Evolutionary conservation across 2,888 invertebrate genomes (phyloP).

Genomic region (Lasiommata megera): DNA sequence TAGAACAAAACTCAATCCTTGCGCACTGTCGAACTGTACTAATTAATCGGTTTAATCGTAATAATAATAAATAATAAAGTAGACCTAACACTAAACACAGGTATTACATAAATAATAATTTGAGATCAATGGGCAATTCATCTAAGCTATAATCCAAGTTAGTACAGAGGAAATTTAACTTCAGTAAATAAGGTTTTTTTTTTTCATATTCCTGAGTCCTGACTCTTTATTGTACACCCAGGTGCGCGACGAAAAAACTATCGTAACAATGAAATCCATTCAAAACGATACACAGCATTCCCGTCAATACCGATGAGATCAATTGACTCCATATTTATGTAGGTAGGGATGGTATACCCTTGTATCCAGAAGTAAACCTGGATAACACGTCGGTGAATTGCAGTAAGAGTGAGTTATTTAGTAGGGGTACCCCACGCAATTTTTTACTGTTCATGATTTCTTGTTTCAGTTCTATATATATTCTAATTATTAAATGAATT

Average conservation of each 20-base stretch:
- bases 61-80: slow-evolving; percentile 68
- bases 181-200: slow-evolving; percentile 31
- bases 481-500: too few relatives aligned
- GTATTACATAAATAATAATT: slow-evolving; percentile 74
- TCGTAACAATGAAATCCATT: slow-evolving; percentile 48
- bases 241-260: slow-evolving; percentile 60
- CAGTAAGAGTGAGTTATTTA: neutral
- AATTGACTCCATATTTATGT: slow-evolving; percentile 41
- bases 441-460: too few relatives aligned
- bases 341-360: neutral
- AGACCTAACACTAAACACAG: slow-evolving; percentile 55
- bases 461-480: too few relatives aligned
- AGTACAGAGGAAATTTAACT: slow-evolving; percentile 32
- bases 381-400: neutral
- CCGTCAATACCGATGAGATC: slow-evolving; percentile 51
- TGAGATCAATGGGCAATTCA: slow-evolving; percentile 76
- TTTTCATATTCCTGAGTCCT: slow-evolving; percentile 28
- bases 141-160: slow-evolving; percentile 39
- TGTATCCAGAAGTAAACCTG: neutral
- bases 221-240: slow-evolving; percentile 53
- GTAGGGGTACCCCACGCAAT: too few relatives aligned
- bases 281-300: slow-evolving; percentile 42
- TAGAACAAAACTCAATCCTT: slow-evolving; percentile 32
- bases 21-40: slow-evolving; percentile 28
- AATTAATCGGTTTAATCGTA: slow-evolving; percentile 18